A percentile compares a stretch with the other conserved stretches of the same genome.
Evolutionary conservation across 1,140 invertebrate species (phyloP).

Genomic region (Homalodisca vitripennis): DNA sequence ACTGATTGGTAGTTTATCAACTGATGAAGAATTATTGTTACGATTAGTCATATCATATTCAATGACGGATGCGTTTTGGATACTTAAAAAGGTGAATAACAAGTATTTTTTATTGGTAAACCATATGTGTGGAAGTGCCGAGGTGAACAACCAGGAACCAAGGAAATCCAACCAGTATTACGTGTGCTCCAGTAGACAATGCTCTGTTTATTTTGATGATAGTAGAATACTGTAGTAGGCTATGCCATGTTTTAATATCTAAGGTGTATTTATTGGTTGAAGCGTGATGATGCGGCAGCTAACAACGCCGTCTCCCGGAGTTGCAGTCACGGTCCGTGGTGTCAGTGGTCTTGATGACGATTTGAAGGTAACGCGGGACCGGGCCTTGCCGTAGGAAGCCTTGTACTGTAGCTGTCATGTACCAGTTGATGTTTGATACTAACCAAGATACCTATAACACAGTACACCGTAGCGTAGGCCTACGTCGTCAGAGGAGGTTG

Average conservation of each 20-base stretch:
- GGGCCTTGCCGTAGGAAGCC: slow-evolving; percentile 18
- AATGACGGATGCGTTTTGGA: no score
- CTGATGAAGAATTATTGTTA: no score
- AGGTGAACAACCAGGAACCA: no score
- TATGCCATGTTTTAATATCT: not conserved
- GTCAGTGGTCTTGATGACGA: not conserved
- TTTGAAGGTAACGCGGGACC: slow-evolving; percentile 16
- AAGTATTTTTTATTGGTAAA: no score
- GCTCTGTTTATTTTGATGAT: not conserved
- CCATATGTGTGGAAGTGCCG: no score
- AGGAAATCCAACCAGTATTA: not conserved
- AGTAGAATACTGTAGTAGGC: not conserved
- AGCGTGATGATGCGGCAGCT: slow-evolving; percentile 21
- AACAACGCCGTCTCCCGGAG: no score
- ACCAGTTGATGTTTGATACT: slow-evolving; percentile 20
- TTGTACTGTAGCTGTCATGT: slow-evolving; percentile 16
- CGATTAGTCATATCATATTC: no score
- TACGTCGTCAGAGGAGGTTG: slow-evolving; percentile 4
- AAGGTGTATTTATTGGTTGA: slow-evolving; percentile 19
- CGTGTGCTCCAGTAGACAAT: slow-evolving; percentile 4
- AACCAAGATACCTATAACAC: slow-evolving; percentile 15
- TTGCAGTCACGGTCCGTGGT: not conserved
- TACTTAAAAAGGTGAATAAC: no score
- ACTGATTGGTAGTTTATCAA: no score
- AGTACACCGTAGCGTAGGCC: slow-evolving; percentile 16